These are phyloP conservation scores for Hylaeus anthracinus DNA, from an alignment of 1,140 invertebrate species.

Conservation along the genomic window DNA sequence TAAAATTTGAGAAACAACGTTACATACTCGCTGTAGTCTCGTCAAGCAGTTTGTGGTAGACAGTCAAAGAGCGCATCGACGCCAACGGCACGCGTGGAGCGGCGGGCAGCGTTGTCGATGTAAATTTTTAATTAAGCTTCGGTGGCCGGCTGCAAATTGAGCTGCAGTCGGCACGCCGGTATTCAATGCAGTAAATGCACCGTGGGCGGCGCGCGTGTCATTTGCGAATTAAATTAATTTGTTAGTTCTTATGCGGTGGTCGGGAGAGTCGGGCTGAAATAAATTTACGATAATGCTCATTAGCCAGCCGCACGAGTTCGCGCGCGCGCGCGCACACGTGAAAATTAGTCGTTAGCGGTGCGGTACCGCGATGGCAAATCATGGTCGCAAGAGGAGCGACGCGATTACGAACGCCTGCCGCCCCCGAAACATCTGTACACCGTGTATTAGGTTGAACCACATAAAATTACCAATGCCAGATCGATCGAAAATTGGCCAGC, in stretches of 20 bases:
- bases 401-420: slow-evolving; percentile 16
- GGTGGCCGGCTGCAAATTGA: slow-evolving; percentile 59
- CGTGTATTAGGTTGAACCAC: slow-evolving; percentile 23
- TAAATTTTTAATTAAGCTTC: slow-evolving; percentile 64
- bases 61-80: slow-evolving; percentile 2
- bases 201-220: slow-evolving; percentile 55
- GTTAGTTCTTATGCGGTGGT: slow-evolving; percentile 51
- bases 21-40: no score
- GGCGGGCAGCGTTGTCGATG: slow-evolving; percentile 49
- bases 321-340: slow-evolving; percentile 4
- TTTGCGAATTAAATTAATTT: slow-evolving; percentile 60
- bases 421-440: slow-evolving; percentile 30
- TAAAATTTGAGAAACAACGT: no score
- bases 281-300: slow-evolving; percentile 54
- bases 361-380: slow-evolving; percentile 12
- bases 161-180: slow-evolving; percentile 42
- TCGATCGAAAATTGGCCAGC: background rate
- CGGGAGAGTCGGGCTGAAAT: slow-evolving; percentile 26
- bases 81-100: slow-evolving; percentile 1
- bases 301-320: slow-evolving; percentile 5
- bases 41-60: background rate
- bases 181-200: slow-evolving; percentile 59
- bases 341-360: slow-evolving; percentile 31
- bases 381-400: slow-evolving; percentile 4
- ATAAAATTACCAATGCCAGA: slow-evolving; percentile 31